Percentiles rank a stretch among this genome's conserved stretches.
Evolutionary conservation across 2,888 invertebrate species (phyloP).

Genomic region (Hymenopus coronatus): DNA sequence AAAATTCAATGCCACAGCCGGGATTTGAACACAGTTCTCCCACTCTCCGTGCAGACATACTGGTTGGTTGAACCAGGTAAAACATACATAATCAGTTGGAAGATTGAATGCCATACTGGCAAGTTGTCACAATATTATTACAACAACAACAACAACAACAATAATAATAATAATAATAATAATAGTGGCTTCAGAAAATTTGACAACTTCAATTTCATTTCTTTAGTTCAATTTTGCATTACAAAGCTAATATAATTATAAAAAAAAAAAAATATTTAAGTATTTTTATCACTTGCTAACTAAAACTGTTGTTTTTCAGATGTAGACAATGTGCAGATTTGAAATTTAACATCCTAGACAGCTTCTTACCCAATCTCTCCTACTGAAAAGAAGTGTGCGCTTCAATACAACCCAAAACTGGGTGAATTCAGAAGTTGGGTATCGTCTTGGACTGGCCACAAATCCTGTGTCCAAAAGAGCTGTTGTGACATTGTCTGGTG

Average conservation of each 20-base stretch:
- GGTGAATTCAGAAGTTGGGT: slow-evolving; percentile 76
- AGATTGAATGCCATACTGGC: no score
- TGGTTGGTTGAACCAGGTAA: no score
- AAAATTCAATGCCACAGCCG: no score
- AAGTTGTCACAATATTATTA: no score
- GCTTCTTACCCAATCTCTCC: slow-evolving; percentile 77
- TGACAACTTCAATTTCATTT: neutral
- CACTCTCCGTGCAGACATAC: no score
- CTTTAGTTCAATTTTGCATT: neutral
- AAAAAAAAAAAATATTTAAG: neutral
- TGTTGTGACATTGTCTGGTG: slow-evolving; percentile 66
- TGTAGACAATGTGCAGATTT: no score
- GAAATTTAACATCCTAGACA: slow-evolving; percentile 9
- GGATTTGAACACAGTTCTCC: no score
- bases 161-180: no score
- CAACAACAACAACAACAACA: slow-evolving; percentile 16
- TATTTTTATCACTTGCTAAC: neutral
- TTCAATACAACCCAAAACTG: slow-evolving; percentile 89
- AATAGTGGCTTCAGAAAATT: neutral
- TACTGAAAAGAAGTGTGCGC: slow-evolving; percentile 78
- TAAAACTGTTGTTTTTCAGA: no score
- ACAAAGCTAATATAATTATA: neutral
- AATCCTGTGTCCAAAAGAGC: slow-evolving; percentile 62
- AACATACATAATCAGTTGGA: no score
- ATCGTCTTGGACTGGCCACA: slow-evolving; percentile 61